These are phyloP conservation scores for Spatula clypeata DNA, from an alignment of 2,797 vertebrate species.

Conservation along the genomic window DNA sequence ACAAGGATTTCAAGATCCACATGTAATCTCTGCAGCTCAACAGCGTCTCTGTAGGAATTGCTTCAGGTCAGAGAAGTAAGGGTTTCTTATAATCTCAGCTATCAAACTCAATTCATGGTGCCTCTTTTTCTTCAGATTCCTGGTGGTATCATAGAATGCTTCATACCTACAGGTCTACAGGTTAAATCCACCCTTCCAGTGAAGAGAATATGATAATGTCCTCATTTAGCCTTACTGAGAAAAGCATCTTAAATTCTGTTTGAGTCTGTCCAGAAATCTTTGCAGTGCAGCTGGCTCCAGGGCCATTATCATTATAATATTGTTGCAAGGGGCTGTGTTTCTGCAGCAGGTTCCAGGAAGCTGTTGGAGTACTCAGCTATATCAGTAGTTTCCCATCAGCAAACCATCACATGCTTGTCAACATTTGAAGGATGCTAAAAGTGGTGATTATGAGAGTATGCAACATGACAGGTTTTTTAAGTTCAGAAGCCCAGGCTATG, in stretches of 20 bases:
- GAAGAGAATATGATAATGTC: background rate
- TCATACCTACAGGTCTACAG: background rate
- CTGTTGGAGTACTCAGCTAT: background rate
- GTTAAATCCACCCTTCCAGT: constrained; percentile 25
- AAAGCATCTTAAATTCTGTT: constrained; percentile 1
- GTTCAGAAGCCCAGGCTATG: constrained; percentile 42
- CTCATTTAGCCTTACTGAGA: background rate
- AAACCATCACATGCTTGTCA: constrained; percentile 56
- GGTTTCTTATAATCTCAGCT: constrained; percentile 6
- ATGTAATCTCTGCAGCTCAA: constrained; percentile 9
- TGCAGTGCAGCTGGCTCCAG: background rate
- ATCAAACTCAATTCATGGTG: background rate
- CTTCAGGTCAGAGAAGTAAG: constrained; percentile 8
- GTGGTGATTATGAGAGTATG: constrained; percentile 12
- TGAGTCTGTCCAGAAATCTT: background rate
- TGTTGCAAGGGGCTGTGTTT: background rate
- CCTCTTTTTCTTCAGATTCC: background rate
- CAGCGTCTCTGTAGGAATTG: background rate
- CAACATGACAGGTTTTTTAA: constrained; percentile 13
- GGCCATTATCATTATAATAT: fast-evolving
- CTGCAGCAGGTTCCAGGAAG: constrained; percentile 9
- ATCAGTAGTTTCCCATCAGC: background rate
- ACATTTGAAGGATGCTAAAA: constrained; percentile 46
- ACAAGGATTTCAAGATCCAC: background rate
- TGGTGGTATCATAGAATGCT: background rate